Evolutionary conservation across 2,113 vertebrate species (phyloP).

Genomic region (Nothoprocta perdicaria): DNA sequence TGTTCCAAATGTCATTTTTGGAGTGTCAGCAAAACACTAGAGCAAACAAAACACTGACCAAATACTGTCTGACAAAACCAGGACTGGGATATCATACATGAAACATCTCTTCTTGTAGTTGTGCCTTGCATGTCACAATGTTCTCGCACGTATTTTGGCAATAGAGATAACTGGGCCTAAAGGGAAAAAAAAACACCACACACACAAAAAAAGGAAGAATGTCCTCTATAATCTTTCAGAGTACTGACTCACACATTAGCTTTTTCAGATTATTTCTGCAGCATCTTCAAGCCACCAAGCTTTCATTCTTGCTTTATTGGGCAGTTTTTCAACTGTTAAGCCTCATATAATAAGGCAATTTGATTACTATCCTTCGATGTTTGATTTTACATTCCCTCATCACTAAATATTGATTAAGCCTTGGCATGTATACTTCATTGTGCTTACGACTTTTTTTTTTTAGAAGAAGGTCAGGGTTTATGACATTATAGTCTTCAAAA

Average conservation of each 20-base stretch:
- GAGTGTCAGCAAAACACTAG: neutral
- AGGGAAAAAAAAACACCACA: neutral
- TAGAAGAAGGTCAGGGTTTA: slow-evolving; percentile 68
- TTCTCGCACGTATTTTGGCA: neutral
- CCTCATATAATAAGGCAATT: slow-evolving; percentile 59
- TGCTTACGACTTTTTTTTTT: slow-evolving; percentile 61
- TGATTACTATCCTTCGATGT: slow-evolving; percentile 66
- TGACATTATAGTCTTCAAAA: slow-evolving; percentile 42
- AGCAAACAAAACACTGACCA: neutral
- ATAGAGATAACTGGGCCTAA: fast-evolving
- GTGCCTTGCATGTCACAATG: neutral
- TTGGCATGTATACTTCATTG: slow-evolving; percentile 25
- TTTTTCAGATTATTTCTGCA: slow-evolving; percentile 52
- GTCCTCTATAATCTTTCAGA: neutral
- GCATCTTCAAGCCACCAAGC: slow-evolving; percentile 60
- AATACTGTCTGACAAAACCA: neutral
- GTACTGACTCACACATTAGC: neutral
- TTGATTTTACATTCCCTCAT: slow-evolving; percentile 70
- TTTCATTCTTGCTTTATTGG: slow-evolving; percentile 63
- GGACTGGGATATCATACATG: neutral
- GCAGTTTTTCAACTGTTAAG: slow-evolving; percentile 68
- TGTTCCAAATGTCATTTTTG: neutral
- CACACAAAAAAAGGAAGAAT: neutral
- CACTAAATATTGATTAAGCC: slow-evolving; percentile 70
- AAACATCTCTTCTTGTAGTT: fast-evolving